Percentiles rank a stretch among this genome's conserved stretches.
These are phyloP conservation scores for Littorina saxatilis DNA, from an alignment of 1,140 invertebrate genomes.

Conservation along the genomic window DNA sequence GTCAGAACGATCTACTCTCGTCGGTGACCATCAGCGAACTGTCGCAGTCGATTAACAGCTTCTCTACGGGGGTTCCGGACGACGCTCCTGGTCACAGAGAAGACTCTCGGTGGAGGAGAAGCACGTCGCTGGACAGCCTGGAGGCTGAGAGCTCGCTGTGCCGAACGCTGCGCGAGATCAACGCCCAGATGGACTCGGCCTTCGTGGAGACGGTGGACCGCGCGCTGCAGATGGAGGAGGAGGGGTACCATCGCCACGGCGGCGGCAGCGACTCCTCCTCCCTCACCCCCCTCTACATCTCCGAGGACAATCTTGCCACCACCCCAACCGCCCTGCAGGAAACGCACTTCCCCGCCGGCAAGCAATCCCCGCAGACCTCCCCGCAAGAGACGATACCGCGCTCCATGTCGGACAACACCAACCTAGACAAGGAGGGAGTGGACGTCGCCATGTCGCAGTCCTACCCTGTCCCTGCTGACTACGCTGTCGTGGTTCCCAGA, in stretches of 20 bases:
- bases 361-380: background rate
- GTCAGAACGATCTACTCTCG: constrained; percentile 65
- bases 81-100: constrained; percentile 28
- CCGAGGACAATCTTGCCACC: constrained; percentile 30
- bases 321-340: constrained; percentile 6
- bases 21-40: constrained; percentile 71
- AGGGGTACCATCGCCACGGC: constrained; percentile 39
- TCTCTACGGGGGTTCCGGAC: constrained; percentile 42
- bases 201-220: constrained; percentile 57
- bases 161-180: constrained; percentile 66
- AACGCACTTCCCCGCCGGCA: constrained; percentile 31
- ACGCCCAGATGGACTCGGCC: constrained; percentile 68
- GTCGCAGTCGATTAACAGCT: constrained; percentile 66
- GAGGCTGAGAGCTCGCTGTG: constrained; percentile 54
- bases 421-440: background rate
- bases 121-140: constrained; percentile 66
- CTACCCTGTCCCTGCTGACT: background rate
- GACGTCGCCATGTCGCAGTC: background rate
- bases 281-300: constrained; percentile 35
- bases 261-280: constrained; percentile 8
- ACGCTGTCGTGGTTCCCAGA: background rate
- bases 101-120: constrained; percentile 54
- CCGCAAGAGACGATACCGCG: background rate
- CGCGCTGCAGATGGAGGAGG: constrained; percentile 42
- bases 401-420: background rate